Evolutionary conservation across 30 jellyfish, hydroid and myxozoan genomes (phyloP).

Genomic region (Hydractinia echinata): DNA sequence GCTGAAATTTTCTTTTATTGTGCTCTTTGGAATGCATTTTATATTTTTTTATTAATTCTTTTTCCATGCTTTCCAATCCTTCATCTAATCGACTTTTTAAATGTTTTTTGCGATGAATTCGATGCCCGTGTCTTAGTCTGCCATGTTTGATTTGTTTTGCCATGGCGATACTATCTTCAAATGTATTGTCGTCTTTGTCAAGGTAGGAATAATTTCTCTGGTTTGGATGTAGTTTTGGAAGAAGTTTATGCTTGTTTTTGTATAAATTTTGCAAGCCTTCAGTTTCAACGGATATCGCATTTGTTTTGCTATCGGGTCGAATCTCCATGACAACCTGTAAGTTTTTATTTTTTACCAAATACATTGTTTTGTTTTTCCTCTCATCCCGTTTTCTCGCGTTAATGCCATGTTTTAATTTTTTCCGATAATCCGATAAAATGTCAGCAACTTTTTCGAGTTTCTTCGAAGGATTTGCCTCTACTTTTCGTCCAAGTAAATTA

Average conservation of each 20-base stretch:
- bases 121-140: too few species aligned
- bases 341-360: constrained; percentile 27
- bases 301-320: constrained; percentile 37
- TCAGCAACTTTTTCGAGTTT: not conserved
- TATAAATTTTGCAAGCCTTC: constrained; percentile 18
- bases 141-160: not conserved
- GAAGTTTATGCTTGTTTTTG: not conserved
- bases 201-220: not conserved
- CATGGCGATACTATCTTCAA: not conserved
- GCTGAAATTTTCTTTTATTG: not conserved
- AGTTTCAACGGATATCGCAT: constrained; percentile 30
- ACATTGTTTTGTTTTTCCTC: constrained; percentile 12
- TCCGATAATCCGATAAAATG: not conserved
- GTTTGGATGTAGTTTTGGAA: not conserved
- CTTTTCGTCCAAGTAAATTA: not conserved
- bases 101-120: not conserved
- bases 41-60: not conserved
- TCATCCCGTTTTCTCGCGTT: not conserved
- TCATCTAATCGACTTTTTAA: not conserved
- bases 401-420: not conserved
- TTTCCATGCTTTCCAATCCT: not conserved
- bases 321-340: constrained; percentile 38
- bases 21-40: not conserved
- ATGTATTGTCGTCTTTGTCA: not conserved
- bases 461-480: not conserved